Conservation (phyloP, 2,888 invertebrate species). For the Heterodera filipjevi region DNA sequence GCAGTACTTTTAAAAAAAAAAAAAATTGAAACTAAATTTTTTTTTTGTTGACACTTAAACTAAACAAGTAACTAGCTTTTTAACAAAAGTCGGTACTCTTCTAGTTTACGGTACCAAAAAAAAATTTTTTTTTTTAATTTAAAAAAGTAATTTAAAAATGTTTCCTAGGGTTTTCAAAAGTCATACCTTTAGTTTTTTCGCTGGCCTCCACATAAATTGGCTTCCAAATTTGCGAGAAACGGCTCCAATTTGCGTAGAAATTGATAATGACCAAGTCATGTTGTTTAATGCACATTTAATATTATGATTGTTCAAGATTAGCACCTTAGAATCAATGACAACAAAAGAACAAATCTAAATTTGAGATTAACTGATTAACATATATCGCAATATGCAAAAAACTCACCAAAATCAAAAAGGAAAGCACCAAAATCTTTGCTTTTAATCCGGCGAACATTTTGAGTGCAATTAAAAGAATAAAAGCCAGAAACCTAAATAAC, state of each 20-base stretch:
- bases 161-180: no score
- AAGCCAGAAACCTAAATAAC: background rate
- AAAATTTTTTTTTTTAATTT: no score
- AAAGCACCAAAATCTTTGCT: background rate
- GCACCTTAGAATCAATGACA: conserved; percentile 33
- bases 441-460: background rate
- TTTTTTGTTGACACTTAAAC: background rate
- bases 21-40: background rate
- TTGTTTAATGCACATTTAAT: conserved; percentile 54
- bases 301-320: conserved; percentile 56
- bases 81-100: no score
- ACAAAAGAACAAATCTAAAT: background rate
- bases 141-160: no score
- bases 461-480: background rate
- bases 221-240: conserved; percentile 93
- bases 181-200: conserved; percentile 72
- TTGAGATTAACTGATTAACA: background rate
- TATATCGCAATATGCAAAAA: background rate
- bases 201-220: conserved; percentile 96
- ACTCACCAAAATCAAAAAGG: background rate
- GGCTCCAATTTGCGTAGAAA: conserved; percentile 99
- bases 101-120: no score
- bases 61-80: no score
- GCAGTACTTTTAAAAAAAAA: no score
- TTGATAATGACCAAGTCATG: conserved; percentile 92